Evolutionary conservation across 2,113 vertebrate species (phyloP).

Genomic region (Sciurus niger): DNA sequence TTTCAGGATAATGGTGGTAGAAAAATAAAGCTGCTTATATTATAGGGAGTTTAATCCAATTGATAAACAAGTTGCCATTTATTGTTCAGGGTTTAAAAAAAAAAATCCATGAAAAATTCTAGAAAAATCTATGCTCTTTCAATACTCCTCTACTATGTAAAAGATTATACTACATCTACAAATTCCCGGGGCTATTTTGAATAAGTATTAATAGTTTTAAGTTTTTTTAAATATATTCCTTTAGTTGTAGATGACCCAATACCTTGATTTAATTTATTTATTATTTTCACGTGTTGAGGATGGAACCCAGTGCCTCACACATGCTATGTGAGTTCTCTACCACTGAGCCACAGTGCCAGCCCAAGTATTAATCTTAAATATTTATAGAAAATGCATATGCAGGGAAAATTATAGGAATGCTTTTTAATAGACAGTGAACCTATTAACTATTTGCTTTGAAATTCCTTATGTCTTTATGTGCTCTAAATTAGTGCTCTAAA

Average conservation of each 20-base stretch:
- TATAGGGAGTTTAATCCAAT: background rate
- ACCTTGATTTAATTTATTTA: too few relatives aligned
- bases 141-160: background rate
- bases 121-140: background rate
- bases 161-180: background rate
- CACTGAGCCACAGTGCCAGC: too few relatives aligned
- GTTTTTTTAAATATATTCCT: too few relatives aligned
- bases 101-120: background rate
- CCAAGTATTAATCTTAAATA: background rate
- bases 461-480: background rate
- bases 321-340: too few relatives aligned
- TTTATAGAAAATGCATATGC: background rate
- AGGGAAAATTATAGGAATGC: background rate
- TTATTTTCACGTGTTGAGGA: too few relatives aligned
- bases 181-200: background rate
- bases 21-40: background rate
- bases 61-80: background rate
- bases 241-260: too few relatives aligned
- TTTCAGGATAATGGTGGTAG: background rate
- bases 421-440: background rate
- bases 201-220: background rate
- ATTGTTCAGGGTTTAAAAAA: background rate
- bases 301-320: too few relatives aligned
- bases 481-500: background rate
- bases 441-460: rapidly evolving